These are phyloP conservation scores for Colistium nudipinnis DNA, from an alignment of 2,113 vertebrate species.

Conservation along the genomic window DNA sequence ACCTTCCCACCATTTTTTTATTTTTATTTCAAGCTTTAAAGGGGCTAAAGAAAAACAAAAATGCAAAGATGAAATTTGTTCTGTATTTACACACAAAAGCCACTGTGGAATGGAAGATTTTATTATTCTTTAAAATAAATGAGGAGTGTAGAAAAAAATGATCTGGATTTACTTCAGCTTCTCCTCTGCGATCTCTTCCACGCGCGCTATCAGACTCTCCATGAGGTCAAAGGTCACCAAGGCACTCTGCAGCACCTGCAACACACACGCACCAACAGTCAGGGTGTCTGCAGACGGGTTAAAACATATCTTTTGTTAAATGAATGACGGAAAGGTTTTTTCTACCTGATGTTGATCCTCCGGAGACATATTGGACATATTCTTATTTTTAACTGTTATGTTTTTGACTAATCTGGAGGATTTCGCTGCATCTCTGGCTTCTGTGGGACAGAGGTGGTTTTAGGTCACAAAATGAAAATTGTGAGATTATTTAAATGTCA, in stretches of 20 bases:
- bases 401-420: constrained; percentile 43
- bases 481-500: not conserved
- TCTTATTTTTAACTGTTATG: constrained; percentile 79
- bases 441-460: constrained; percentile 35
- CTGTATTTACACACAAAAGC: not conserved
- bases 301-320: not conserved
- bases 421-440: constrained; percentile 68
- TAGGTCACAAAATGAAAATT: not conserved
- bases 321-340: not conserved
- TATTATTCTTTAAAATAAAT: constrained; percentile 42
- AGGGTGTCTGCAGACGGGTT: not conserved
- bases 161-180: constrained; percentile 71
- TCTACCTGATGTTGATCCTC: constrained; percentile 89
- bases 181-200: constrained; percentile 90
- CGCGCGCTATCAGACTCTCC: constrained; percentile 91
- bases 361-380: constrained; percentile 84
- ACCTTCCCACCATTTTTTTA: not conserved
- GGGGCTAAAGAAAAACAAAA: too few relatives aligned
- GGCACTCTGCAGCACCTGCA: constrained; percentile 91
- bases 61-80: constrained; percentile 3
- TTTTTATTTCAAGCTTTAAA: too few relatives aligned
- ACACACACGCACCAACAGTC: constrained; percentile 13
- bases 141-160: not conserved
- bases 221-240: constrained; percentile 96
- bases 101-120: too few relatives aligned